Conservation (phyloP, 2,888 invertebrate genomes). For the Scelioninae gen. 1 region DNA sequence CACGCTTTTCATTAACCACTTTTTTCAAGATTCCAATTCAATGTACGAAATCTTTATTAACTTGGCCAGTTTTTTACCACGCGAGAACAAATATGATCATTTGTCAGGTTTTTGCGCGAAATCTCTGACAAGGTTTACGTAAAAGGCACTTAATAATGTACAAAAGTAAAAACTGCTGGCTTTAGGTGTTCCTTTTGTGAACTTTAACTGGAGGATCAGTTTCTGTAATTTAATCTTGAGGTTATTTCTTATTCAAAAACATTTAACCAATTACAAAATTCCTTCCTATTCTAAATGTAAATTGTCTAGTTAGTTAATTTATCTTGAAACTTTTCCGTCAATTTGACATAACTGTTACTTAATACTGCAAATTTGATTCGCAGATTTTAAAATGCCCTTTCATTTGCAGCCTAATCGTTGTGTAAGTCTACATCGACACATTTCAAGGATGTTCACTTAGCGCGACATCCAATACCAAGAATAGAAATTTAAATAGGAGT, state of each 20-base stretch:
- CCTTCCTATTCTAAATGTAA: too few relatives aligned
- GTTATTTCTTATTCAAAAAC: too few relatives aligned
- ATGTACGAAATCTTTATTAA: constrained; percentile 55
- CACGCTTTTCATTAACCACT: constrained; percentile 42
- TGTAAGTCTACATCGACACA: constrained; percentile 10
- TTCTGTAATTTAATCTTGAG: background rate
- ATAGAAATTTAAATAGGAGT: constrained; percentile 55
- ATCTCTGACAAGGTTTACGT: constrained; percentile 22
- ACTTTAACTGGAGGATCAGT: background rate
- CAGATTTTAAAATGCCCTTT: background rate
- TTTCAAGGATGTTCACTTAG: constrained; percentile 9
- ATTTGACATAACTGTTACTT: background rate
- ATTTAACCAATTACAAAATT: too few relatives aligned
- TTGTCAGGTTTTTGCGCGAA: constrained; percentile 28
- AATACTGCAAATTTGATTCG: background rate
- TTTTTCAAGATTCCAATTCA: constrained; percentile 40
- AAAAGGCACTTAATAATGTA: constrained; percentile 4
- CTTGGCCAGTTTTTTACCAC: constrained; percentile 40
- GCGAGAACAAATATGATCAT: constrained; percentile 37
- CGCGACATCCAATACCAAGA: constrained; percentile 40
- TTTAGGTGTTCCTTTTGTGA: background rate
- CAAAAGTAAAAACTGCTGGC: background rate
- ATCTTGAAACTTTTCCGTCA: background rate
- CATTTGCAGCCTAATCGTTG: background rate
- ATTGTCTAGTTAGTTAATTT: too few relatives aligned